Evolutionary conservation across 2,888 invertebrate genomes (phyloP), one percentile per base, ranked within the genome.

Genomic region (Achlya flavicornis): DNA sequence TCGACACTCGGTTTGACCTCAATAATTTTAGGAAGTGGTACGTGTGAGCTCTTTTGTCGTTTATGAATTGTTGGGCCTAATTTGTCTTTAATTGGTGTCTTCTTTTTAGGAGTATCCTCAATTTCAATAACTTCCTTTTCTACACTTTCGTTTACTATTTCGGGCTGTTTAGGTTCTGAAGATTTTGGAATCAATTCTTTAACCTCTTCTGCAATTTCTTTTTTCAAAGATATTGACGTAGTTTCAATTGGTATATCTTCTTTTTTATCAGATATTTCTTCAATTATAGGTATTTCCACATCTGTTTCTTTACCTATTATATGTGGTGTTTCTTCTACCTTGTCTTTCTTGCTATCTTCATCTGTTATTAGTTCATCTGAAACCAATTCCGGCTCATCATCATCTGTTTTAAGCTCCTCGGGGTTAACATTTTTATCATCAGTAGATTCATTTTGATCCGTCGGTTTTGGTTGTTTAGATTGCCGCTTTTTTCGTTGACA

Each of bases 401-500:
- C 63, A 6, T 72, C 73, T n/a, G 65, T 64, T 61, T 70, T 72
- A 61, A 61, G 69, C 4, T 67, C 62, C 26, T 74, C 78, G 19
- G 58, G 58, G 46, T 66, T 76, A 35, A 59, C 46, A 64, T 41
- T 65, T 48, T 75, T 72, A 48, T 78, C 78, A 53, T 63, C 61
- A 48, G 64, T 65, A 35, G 61, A 53, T 46, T 69, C 79, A 48
- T 70, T 75, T 11, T 72, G 77, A 61, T 76, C 78, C 3, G 71
- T 60, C 63, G 76, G 69, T 62, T 85, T 81, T 6, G 75, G 69
- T 61, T 81, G 84, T 67, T 89, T 90, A 2, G 90, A 85, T 69
- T 91, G 90, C 19, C 85, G 86, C 76, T 91, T 93, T 74, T 94
- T 94, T 70, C 87, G 87, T 69, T 88, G 86, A 74, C 94, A 94